phyloP scores from a whole-genome alignment of 2,113 vertebrate genomes.

The Cisticola juncidis region DNA sequence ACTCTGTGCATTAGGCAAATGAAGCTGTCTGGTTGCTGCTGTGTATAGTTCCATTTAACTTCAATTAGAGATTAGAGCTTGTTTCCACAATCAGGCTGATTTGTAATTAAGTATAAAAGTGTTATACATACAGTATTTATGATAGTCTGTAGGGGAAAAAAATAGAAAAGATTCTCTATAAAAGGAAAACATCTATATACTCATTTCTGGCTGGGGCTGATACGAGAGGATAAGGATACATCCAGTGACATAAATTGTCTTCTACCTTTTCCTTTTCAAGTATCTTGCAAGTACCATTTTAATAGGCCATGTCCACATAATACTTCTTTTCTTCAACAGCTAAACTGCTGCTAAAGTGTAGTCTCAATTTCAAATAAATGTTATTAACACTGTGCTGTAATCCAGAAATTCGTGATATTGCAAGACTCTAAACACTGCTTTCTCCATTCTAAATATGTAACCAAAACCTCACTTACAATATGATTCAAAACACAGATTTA shows the following conservation, averaged over 20 bases:
- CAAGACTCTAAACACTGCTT: not conserved
- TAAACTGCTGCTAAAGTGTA: not conserved
- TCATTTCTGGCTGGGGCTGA: not conserved
- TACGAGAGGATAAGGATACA: not conserved
- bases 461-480: not conserved
- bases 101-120: slow-evolving; percentile 4
- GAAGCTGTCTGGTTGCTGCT: not conserved
- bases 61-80: slow-evolving; percentile 18
- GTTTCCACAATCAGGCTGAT: slow-evolving; percentile 24
- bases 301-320: not conserved
- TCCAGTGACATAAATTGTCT: not conserved
- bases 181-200: not conserved
- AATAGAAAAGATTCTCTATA: accelerated
- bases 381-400: not conserved
- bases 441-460: not conserved
- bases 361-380: not conserved
- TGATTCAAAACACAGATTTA: not conserved
- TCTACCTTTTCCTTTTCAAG: not conserved
- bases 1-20: slow-evolving; percentile 46
- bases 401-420: not conserved
- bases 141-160: not conserved
- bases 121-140: not conserved
- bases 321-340: not conserved
- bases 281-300: not conserved
- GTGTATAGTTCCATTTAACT: not conserved